Evolutionary conservation across 1,140 invertebrate genomes (phyloP).

Genomic region (Metopolophium dirhodum): DNA sequence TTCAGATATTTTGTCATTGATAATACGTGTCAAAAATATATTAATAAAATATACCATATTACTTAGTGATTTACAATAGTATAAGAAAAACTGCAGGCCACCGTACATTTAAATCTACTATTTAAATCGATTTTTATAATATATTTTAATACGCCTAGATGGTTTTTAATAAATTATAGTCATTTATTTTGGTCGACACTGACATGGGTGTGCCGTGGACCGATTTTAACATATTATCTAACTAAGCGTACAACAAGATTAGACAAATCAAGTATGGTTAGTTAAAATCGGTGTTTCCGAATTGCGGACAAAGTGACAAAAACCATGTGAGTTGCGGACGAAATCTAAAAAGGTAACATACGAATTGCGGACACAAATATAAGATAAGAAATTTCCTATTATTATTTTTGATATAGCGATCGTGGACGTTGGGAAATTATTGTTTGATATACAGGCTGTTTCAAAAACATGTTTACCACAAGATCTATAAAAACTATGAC

Average conservation of each 20-base stretch:
- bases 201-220: neutral
- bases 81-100: too few species aligned
- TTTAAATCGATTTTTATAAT: neutral
- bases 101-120: neutral
- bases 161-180: neutral
- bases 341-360: too few species aligned
- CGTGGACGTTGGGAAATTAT: too few species aligned
- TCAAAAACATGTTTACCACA: too few species aligned
- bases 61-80: neutral
- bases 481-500: too few species aligned
- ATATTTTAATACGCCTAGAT: neutral
- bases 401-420: too few species aligned
- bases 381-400: too few species aligned
- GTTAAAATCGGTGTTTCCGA: too few species aligned
- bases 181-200: neutral
- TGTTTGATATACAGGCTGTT: too few species aligned
- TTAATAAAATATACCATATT: neutral
- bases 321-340: too few species aligned
- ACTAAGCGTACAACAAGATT: neutral
- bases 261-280: neutral
- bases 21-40: neutral
- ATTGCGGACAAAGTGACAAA: too few species aligned
- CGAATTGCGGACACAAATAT: too few species aligned
- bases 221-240: neutral
- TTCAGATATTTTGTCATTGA: neutral